phyloP scores from a whole-genome alignment of 2,888 invertebrate genomes.

The Diogma glabrata region DNA sequence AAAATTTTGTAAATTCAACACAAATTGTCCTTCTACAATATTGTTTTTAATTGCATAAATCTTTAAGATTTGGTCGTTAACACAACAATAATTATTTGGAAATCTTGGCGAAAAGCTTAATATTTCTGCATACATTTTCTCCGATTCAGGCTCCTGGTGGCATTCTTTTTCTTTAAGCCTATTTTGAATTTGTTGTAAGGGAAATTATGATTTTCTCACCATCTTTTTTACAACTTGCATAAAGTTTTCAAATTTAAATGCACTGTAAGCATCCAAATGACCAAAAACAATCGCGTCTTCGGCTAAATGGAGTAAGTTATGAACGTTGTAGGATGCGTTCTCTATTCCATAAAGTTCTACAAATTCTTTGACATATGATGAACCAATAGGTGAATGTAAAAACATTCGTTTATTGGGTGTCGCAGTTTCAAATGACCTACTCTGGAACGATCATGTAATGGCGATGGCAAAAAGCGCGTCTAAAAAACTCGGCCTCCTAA shows the following conservation, averaged over 20 bases:
- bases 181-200: background rate
- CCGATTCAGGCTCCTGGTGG: background rate
- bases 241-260: constrained; percentile 15
- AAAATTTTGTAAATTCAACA: background rate
- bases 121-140: background rate
- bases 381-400: no score
- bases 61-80: background rate
- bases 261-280: constrained; percentile 12
- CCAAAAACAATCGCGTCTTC: constrained; percentile 12
- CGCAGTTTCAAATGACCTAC: no score
- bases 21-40: background rate
- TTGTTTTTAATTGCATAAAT: background rate
- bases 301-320: constrained; percentile 14
- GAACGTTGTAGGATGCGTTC: constrained; percentile 14
- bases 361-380: no score
- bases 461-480: no score
- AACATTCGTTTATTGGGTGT: no score
- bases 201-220: constrained; percentile 10
- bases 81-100: background rate
- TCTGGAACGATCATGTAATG: no score
- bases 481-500: no score
- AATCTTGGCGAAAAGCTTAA: background rate
- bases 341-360: constrained; percentile 16
- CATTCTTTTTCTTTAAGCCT: background rate
- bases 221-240: constrained; percentile 11